Evolutionary conservation across 2,888 invertebrate species (phyloP).

Genomic region (Epirrhoe tristata): DNA sequence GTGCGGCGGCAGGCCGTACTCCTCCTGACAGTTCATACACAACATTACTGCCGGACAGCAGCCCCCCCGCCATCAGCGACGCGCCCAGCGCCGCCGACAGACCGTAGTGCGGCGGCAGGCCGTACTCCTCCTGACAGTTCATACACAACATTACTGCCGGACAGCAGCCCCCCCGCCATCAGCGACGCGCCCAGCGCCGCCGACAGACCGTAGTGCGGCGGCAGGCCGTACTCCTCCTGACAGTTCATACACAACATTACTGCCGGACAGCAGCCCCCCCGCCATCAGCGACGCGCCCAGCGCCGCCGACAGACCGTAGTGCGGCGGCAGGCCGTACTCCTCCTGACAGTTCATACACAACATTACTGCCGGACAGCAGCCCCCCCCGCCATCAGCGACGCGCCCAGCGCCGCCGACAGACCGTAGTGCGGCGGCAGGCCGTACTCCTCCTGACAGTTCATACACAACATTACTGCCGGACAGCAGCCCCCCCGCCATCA

Average conservation of each 20-base stretch:
- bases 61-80: conserved; percentile 94
- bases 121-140: conserved; percentile 87
- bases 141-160: conserved; percentile 83
- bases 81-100: conserved; percentile 94
- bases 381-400: conserved; percentile 94
- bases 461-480: not conserved
- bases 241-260: conserved; percentile 55
- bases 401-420: conserved; percentile 94
- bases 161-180: conserved; percentile 94
- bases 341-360: conserved; percentile 53
- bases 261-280: conserved; percentile 94
- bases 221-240: conserved; percentile 89
- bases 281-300: conserved; percentile 94
- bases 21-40: conserved; percentile 67
- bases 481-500: conserved; percentile 96
- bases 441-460: conserved; percentile 84
- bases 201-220: conserved; percentile 93
- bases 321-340: conserved; percentile 92
- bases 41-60: conserved; percentile 89
- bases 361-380: too few species aligned
- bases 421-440: conserved; percentile 95
- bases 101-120: conserved; percentile 94
- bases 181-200: conserved; percentile 94
- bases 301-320: conserved; percentile 94
- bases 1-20: conserved; percentile 92